These are phyloP conservation scores for Mycteria americana DNA, from an alignment of 2,797 vertebrate genomes.

Conservation along the genomic window DNA sequence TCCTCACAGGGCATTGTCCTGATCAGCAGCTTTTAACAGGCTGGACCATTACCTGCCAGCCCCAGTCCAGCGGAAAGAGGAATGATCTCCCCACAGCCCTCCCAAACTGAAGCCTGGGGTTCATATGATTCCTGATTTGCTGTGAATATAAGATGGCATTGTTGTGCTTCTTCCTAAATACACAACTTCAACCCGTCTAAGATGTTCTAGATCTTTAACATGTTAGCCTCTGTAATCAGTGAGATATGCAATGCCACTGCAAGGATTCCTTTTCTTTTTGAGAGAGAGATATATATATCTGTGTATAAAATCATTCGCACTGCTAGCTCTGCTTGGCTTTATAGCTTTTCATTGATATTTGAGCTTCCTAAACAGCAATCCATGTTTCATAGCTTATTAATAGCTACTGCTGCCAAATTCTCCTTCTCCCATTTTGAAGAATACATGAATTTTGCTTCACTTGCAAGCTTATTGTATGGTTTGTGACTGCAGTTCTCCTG, in stretches of 20 bases:
- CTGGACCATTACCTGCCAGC: neutral
- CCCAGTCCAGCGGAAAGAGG: neutral
- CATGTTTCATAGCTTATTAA: neutral
- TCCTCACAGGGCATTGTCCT: neutral
- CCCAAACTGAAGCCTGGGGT: neutral
- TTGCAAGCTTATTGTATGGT: neutral
- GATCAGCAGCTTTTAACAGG: neutral
- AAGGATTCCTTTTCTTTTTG: neutral
- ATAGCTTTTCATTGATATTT: neutral
- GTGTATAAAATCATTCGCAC: neutral
- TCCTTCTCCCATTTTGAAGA: neutral
- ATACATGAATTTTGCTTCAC: neutral
- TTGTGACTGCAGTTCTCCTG: neutral
- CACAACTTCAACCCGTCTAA: neutral
- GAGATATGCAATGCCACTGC: neutral
- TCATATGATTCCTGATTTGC: accelerated
- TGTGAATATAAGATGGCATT: neutral
- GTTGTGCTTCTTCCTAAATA: neutral
- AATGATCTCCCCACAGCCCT: neutral
- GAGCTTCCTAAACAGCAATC: neutral
- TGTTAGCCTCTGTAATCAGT: neutral
- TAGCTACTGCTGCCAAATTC: neutral
- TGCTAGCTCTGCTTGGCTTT: neutral
- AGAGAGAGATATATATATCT: neutral
- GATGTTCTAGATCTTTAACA: neutral